These are phyloP conservation scores for Chrysocyon brachyurus DNA, from an alignment of 2,797 vertebrate genomes.

Conservation along the genomic window DNA sequence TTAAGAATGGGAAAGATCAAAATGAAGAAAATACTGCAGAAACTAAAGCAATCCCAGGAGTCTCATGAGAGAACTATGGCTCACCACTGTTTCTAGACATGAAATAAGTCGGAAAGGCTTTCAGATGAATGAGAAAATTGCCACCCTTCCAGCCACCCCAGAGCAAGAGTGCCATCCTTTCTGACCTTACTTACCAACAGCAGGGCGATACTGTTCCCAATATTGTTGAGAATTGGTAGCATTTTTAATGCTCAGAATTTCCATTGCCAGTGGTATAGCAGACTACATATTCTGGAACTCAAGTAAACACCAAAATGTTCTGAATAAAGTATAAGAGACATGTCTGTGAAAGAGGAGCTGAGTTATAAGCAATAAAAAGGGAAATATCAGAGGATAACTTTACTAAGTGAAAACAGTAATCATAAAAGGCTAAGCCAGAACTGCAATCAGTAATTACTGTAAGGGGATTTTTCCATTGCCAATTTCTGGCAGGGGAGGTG, in stretches of 20 bases:
- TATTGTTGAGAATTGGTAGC: background rate
- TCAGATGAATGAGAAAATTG: background rate
- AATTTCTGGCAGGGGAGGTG: background rate
- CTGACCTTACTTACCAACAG: background rate
- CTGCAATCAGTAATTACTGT: background rate
- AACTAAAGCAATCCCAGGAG: background rate
- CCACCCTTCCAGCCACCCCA: background rate
- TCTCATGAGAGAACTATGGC: background rate
- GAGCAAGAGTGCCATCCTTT: background rate
- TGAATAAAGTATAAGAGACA: background rate
- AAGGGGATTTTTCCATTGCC: background rate
- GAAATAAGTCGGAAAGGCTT: background rate
- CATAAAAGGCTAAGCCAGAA: background rate
- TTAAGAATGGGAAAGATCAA: conserved; percentile 48
- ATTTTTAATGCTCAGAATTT: conserved; percentile 29
- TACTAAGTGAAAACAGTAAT: background rate
- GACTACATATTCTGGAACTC: background rate
- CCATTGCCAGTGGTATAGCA: background rate
- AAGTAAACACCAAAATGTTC: background rate
- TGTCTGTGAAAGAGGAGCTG: background rate
- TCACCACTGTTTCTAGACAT: background rate
- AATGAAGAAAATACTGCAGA: conserved; percentile 53
- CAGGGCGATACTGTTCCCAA: background rate
- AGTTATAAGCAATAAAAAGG: background rate
- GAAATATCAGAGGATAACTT: background rate